phyloP scores from a whole-genome alignment of 2,797 vertebrate genomes.

The Notolabrus celidotus region DNA sequence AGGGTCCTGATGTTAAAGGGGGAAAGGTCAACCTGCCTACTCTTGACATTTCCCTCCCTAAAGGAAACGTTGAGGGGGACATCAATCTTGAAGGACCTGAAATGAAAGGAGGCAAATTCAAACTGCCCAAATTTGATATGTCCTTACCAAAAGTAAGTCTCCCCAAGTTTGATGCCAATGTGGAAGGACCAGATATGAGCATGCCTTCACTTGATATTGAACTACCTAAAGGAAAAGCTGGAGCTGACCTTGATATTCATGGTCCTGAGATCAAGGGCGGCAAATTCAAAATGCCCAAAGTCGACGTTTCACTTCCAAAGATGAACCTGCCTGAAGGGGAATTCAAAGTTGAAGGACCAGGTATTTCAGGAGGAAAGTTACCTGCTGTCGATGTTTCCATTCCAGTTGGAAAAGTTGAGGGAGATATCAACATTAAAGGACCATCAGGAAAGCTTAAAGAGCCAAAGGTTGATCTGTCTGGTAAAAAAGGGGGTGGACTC shows the following conservation, averaged over 20 bases:
- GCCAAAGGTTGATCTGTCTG: conserved; percentile 54
- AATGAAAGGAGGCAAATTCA: conserved; percentile 41
- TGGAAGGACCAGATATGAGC: conserved; percentile 40
- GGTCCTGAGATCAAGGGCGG: conserved; percentile 30
- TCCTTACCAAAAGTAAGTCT: conserved; percentile 29
- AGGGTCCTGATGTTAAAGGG: conserved; percentile 38
- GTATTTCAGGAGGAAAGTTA: conserved; percentile 58
- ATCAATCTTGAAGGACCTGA: conserved; percentile 39
- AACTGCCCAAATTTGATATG: conserved; percentile 47
- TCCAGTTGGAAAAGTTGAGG: conserved; percentile 46
- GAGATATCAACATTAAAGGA: conserved; percentile 45
- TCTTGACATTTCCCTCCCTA: conserved; percentile 21
- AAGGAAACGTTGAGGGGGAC: conserved; percentile 44
- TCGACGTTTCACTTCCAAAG: conserved; percentile 67
- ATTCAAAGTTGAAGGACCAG: conserved; percentile 52
- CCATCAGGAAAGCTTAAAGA: conserved; percentile 51
- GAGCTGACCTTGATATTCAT: conserved; percentile 26
- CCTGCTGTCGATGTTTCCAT: conserved; percentile 70
- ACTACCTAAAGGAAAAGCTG: conserved; percentile 41
- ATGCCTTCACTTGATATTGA: conserved; percentile 64
- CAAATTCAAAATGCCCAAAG: conserved; percentile 65
- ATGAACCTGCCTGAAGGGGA: conserved; percentile 50
- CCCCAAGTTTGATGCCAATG: conserved; percentile 3
- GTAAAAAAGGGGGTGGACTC: conserved; percentile 49
- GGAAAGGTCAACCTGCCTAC: conserved; percentile 47